Evolutionary conservation across 2,797 vertebrate species (phyloP).

Genomic region (Sebastolobus alascanus): DNA sequence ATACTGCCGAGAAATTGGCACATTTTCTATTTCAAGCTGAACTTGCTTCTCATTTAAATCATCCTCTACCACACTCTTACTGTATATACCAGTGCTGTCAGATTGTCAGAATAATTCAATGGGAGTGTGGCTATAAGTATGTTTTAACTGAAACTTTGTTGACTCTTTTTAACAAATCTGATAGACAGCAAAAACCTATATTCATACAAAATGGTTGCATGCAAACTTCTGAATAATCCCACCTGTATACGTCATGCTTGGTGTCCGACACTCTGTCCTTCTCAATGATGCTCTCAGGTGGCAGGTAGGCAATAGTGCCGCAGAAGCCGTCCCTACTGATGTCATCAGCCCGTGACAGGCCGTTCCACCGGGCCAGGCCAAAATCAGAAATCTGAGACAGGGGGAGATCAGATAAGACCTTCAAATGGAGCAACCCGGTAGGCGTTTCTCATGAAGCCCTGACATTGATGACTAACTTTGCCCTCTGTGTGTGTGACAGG

Average conservation of each 20-base stretch:
- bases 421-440: neutral
- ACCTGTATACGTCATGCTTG: conserved; percentile 99
- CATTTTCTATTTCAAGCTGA: neutral
- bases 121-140: neutral
- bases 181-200: no score
- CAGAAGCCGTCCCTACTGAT: conserved; percentile 97
- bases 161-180: no score
- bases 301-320: conserved; percentile 97
- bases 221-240: conserved; percentile 35
- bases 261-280: conserved; percentile 95
- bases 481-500: conserved; percentile 53
- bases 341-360: conserved; percentile 93
- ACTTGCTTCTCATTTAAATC: neutral
- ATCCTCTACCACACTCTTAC: neutral
- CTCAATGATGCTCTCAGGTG: conserved; percentile 96
- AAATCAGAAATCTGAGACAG: conserved; percentile 94
- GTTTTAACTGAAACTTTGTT: neutral
- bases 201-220: neutral
- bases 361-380: conserved; percentile 96
- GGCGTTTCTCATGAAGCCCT: conserved; percentile 31
- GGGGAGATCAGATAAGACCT: conserved; percentile 46
- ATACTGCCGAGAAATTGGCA: neutral
- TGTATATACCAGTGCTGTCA: neutral
- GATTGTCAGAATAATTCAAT: neutral
- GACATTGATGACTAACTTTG: conserved; percentile 67